These are phyloP conservation scores for Bathynomus jamesi DNA, from an alignment of 1,140 invertebrate genomes.

Conservation along the genomic window DNA sequence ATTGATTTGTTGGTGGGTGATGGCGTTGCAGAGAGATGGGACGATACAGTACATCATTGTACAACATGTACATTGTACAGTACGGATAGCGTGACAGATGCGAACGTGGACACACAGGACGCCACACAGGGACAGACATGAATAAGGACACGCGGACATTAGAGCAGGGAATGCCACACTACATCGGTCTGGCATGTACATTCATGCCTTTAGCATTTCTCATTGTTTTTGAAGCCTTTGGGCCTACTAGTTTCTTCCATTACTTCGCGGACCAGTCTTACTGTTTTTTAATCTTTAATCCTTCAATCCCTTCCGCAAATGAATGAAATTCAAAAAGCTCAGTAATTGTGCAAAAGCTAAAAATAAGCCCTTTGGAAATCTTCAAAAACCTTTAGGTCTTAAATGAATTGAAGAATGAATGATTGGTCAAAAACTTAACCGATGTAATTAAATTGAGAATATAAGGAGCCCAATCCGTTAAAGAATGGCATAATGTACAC, in stretches of 20 bases:
- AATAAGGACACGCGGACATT: conserved; percentile 16
- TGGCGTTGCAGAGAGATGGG: conserved; percentile 42
- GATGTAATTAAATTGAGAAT: too few relatives aligned
- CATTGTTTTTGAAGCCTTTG: too few relatives aligned
- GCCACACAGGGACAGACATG: conserved; percentile 29
- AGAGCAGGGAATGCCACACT: conserved; percentile 15
- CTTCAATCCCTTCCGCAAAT: too few relatives aligned
- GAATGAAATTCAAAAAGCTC: too few relatives aligned
- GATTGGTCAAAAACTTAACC: neutral
- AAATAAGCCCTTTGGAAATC: too few relatives aligned
- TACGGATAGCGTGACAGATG: conserved; percentile 40
- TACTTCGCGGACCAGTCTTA: too few relatives aligned
- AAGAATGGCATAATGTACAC: neutral
- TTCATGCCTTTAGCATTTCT: conserved; percentile 4
- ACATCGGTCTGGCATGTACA: conserved; percentile 5
- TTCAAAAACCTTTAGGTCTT: neutral
- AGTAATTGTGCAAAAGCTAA: too few relatives aligned
- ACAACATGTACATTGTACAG: conserved; percentile 21
- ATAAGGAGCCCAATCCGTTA: neutral
- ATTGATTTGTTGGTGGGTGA: conserved; percentile 21
- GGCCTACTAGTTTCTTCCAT: too few relatives aligned
- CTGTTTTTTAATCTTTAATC: too few relatives aligned
- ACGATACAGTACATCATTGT: conserved; percentile 25
- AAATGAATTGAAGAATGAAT: neutral
- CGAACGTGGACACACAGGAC: conserved; percentile 30